Evolutionary conservation across 2,797 vertebrate species (phyloP).

Genomic region (Gymnoscopelus braueri): DNA sequence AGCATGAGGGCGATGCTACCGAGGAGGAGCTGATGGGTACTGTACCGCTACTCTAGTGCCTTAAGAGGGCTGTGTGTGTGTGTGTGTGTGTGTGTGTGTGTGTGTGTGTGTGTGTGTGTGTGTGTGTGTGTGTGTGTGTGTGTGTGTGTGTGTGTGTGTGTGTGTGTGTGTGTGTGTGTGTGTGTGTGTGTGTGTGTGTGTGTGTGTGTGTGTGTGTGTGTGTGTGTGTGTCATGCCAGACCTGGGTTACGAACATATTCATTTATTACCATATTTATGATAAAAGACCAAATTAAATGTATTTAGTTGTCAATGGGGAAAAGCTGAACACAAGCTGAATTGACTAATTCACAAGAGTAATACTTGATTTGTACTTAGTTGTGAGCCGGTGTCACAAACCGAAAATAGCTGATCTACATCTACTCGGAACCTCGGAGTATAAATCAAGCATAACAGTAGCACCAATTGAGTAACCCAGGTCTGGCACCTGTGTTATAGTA

Average conservation of each 20-base stretch:
- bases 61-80: constrained; percentile 52
- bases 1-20: constrained; percentile 83
- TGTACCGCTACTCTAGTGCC: constrained; percentile 77
- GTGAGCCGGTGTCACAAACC: too few relatives aligned
- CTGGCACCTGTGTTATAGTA: constrained; percentile 58
- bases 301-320: neutral
- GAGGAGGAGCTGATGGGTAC: constrained; percentile 89
- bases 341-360: too few relatives aligned
- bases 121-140: constrained; percentile 31
- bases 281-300: neutral
- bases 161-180: constrained; percentile 52
- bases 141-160: constrained; percentile 34
- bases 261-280: neutral
- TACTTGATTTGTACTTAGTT: too few relatives aligned
- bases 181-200: constrained; percentile 46
- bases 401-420: too few relatives aligned
- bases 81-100: constrained; percentile 49
- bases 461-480: constrained; percentile 56
- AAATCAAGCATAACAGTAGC: neutral
- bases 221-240: constrained; percentile 54
- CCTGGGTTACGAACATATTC: constrained; percentile 55
- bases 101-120: constrained; percentile 39
- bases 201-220: constrained; percentile 30
- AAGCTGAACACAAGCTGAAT: neutral
- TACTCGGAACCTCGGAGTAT: neutral